Conservation (phyloP, 2,113 vertebrate genomes). For the Dicaeum eximium region DNA sequence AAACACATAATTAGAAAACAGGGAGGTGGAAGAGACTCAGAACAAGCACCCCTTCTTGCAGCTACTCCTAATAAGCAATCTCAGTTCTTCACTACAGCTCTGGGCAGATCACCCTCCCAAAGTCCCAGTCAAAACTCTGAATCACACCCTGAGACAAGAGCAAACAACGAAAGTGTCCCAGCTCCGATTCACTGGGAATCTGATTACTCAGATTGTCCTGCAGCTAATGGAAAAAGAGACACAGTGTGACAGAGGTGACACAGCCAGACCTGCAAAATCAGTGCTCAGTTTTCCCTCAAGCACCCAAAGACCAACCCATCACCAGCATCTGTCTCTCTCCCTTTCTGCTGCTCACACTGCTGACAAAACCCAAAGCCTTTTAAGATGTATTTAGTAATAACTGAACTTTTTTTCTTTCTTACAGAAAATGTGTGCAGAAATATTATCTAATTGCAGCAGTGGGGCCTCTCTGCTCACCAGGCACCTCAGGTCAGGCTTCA, state of each 20-base stretch:
- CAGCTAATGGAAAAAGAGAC: background rate
- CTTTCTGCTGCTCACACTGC: background rate
- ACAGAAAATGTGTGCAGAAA: background rate
- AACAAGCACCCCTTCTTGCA: background rate
- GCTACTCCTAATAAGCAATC: background rate
- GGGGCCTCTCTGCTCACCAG: background rate
- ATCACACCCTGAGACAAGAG: background rate
- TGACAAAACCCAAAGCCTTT: background rate
- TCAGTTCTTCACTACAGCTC: background rate
- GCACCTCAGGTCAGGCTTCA: background rate
- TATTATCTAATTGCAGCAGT: background rate
- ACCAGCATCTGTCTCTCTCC: background rate
- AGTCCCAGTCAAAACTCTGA: background rate
- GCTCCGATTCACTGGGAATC: background rate
- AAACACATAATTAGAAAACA: background rate
- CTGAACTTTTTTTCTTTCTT: background rate
- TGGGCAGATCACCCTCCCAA: background rate
- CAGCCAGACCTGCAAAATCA: background rate
- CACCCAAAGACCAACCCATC: background rate
- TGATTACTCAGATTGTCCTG: background rate
- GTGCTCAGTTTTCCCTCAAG: background rate
- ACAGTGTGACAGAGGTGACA: background rate
- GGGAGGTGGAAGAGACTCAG: background rate
- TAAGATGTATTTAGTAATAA: background rate
- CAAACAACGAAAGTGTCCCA: background rate